Evolutionary conservation across 2,797 vertebrate genomes (phyloP).

Genomic region (Naso thynnoides): DNA sequence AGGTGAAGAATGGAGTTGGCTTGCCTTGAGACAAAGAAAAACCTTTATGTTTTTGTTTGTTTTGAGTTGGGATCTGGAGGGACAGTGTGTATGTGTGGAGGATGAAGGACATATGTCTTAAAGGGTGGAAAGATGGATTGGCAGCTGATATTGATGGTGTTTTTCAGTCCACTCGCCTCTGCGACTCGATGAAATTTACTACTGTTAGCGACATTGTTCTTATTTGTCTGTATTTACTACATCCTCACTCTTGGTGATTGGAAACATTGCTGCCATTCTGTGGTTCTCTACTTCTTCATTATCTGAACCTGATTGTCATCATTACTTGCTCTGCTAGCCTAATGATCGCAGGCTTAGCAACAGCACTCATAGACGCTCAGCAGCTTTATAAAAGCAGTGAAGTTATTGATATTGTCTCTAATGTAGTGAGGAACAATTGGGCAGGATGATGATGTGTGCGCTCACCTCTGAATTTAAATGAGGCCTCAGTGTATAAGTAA

Average conservation of each 20-base stretch:
- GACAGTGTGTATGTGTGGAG: slow-evolving; percentile 28
- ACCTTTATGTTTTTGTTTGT: slow-evolving; percentile 38
- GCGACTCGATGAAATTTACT: slow-evolving; percentile 38
- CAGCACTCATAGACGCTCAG: slow-evolving; percentile 72
- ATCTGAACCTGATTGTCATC: slow-evolving; percentile 67
- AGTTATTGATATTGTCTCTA: slow-evolving; percentile 84
- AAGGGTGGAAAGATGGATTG: slow-evolving; percentile 40
- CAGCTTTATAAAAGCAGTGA: slow-evolving; percentile 75
- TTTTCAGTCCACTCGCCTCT: slow-evolving; percentile 41
- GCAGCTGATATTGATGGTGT: slow-evolving; percentile 41
- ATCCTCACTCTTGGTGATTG: slow-evolving; percentile 51
- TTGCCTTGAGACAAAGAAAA: slow-evolving; percentile 43
- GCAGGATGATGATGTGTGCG: slow-evolving; percentile 58
- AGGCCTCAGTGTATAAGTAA: slow-evolving; percentile 77
- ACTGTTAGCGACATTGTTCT: slow-evolving; percentile 46
- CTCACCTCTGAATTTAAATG: slow-evolving; percentile 85
- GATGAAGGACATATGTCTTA: slow-evolving; percentile 23
- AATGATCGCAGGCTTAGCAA: slow-evolving; percentile 74
- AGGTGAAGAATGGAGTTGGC: slow-evolving; percentile 61
- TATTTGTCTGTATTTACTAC: slow-evolving; percentile 58
- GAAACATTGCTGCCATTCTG: slow-evolving; percentile 58
- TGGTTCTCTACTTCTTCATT: slow-evolving; percentile 61
- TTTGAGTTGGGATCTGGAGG: slow-evolving; percentile 47
- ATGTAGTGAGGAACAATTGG: slow-evolving; percentile 70
- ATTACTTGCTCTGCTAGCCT: slow-evolving; percentile 63